phyloP scores from a whole-genome alignment of 2,888 invertebrate genomes.

The Macrophya alboannulata region DNA sequence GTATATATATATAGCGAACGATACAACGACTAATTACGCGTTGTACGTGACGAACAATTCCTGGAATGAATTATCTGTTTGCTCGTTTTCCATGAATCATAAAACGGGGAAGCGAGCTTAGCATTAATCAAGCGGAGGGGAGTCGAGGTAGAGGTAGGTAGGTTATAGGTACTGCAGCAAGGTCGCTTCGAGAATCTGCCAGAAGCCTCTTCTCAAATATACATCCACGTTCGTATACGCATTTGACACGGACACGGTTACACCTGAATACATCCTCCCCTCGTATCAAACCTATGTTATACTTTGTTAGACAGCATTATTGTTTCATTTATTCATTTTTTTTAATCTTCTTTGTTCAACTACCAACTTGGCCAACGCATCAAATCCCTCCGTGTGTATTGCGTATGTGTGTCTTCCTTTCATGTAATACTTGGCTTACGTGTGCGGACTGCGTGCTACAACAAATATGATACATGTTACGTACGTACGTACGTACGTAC shows the following conservation, averaged over 20 bases:
- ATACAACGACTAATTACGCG: slow-evolving; percentile 39
- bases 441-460: slow-evolving; percentile 20
- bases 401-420: neutral
- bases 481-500: too few species aligned
- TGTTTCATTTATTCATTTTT: too few species aligned
- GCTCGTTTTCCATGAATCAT: slow-evolving; percentile 53
- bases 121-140: slow-evolving; percentile 43
- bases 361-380: neutral
- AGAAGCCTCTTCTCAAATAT: slow-evolving; percentile 25
- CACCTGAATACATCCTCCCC: neutral
- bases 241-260: neutral
- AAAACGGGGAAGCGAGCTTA: slow-evolving; percentile 51
- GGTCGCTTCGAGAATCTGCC: slow-evolving; percentile 51
- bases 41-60: slow-evolving; percentile 50
- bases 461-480: slow-evolving; percentile 28
- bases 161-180: neutral
- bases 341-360: neutral
- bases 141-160: neutral
- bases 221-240: neutral
- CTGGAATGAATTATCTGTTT: slow-evolving; percentile 53
- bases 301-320: slow-evolving; percentile 7
- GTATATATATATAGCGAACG: neutral
- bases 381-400: neutral
- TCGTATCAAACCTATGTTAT: slow-evolving; percentile 5
- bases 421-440: neutral